Base-by-base conservation (phyloP, 2,797 vertebrate genomes). In the Catostomus latipinnis region DNA sequence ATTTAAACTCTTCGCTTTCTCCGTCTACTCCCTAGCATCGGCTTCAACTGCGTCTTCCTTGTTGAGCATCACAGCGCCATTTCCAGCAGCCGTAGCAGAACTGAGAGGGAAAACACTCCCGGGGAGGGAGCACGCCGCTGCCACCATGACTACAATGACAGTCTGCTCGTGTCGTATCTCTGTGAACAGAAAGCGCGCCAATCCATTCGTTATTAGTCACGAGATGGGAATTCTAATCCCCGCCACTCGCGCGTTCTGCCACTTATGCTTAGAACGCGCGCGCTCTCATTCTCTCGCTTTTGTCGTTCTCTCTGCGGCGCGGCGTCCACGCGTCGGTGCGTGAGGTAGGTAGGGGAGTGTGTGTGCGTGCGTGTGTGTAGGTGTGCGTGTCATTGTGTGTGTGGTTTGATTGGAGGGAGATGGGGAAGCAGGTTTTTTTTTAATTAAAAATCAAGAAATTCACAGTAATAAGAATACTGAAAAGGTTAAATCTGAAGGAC, bases 31-130 rank as follows among this genome's bases (percentile, higher is more conserved):
- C 94, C 94, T 94, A 94, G 95, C 94, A 94, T 96, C 95, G 93
- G 95, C 94, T 93, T 92, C 90, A 90, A 90, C 91, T 93, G 93
- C 93, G 93, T 94, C 93, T 93, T 92, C 92, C 91, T 85, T 88
- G 90, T 87, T 93, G 91, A 91, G 92, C 93, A 93, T 93, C 94
- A 93, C 90, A 95, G 84, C 91, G 91, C 94, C 94, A 95, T 95
- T 95, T 92, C 91, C 91, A 92, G 91, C 90, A 90, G 89, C 86
- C 34, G 34, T 34, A 77, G 74, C 76, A 78, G 91, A 90, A 92
- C 92, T 91, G 93, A 91, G 89, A 85, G 91, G 86, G 91, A 86
- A 91, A 90, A 92, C 89, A 86, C 89, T 92, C 92, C 93, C 92
- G 89, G 72, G 91, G 82, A 93, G 92, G 92, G 89, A 92, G 90